A percentile compares a stretch with the other conserved stretches of the same genome.
These are phyloP conservation scores for Bradysia coprophila DNA, from an alignment of 1,140 invertebrate genomes.

Conservation along the genomic window DNA sequence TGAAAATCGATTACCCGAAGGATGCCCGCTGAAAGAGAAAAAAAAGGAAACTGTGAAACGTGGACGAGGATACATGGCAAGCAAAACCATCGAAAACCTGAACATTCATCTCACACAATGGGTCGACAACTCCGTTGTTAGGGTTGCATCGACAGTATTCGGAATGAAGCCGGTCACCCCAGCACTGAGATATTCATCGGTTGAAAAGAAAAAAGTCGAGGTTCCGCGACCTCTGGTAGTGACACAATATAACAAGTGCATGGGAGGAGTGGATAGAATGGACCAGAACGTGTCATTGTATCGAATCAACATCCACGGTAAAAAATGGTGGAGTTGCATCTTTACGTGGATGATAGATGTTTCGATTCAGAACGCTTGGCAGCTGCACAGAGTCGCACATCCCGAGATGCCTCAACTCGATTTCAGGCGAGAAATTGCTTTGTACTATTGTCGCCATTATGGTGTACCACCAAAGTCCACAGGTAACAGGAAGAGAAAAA, in stretches of 20 bases:
- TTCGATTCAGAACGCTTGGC: conserved; percentile 11
- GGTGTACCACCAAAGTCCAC: conserved; percentile 1
- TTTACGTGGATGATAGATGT: conserved; percentile 15
- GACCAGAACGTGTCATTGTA: conserved; percentile 11
- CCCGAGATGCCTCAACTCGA: conserved; percentile 2
- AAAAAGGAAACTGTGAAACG: conserved; percentile 6
- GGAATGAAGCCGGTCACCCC: conserved; percentile 5
- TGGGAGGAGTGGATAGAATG: conserved; percentile 12
- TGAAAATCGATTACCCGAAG: conserved; percentile 8
- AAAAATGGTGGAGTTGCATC: conserved; percentile 15
- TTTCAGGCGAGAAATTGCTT: neutral
- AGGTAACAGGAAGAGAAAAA: neutral
- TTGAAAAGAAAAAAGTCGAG: conserved; percentile 2
- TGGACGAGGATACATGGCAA: conserved; percentile 3
- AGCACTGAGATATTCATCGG: neutral
- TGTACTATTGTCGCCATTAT: conserved; percentile 4
- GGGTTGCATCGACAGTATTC: conserved; percentile 8
- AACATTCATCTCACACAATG: conserved; percentile 3
- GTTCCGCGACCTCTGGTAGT: conserved; percentile 1
- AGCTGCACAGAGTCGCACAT: conserved; percentile 3
- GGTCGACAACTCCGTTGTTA: conserved; percentile 7
- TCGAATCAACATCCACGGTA: conserved; percentile 10
- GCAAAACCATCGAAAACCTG: conserved; percentile 1
- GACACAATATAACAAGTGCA: conserved; percentile 11
- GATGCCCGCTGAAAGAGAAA: conserved; percentile 6